Base-by-base conservation (phyloP, 2,888 invertebrate genomes). In the Colostygia pectinataria region DNA sequence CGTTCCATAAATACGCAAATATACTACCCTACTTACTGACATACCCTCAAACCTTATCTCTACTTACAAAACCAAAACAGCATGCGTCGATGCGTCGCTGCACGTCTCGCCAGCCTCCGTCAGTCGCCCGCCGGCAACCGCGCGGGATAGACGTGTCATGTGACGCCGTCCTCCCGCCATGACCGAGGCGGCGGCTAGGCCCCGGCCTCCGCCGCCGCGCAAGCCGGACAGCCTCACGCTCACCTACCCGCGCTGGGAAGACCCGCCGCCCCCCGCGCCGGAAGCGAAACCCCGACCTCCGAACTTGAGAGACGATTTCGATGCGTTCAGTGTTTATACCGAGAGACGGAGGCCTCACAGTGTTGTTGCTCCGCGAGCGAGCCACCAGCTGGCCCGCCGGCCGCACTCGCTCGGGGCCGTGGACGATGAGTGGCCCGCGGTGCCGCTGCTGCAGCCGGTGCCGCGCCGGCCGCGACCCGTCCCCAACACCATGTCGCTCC, bases 351-450 rank as follows among this genome's bases (percentile, higher is more conserved):
- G 92, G 66, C 91, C 92, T 53, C 90, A 91, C 66, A 92, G 92
- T 71, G 91, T 91, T 59, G 83, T 91, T 66, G 80, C 88, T 31
- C 82, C 91, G 58, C 83, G 91, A 10, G 73, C 80, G 10, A 59
- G 63, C 23, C 74, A 77, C 42, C 81, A 77, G 29, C 70, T 80
- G 23, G 70, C 86, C 61, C 78, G 91, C 57, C 71, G 93, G 42
- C 93, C 94, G 27, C 93, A 92, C 75, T 93, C 93, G 66, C 92
- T 93, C 63, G 93, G 93, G 53, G 85, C 78, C 36, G 59, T 77
- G 34, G 85, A 87, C 6, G 85, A 83, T 68, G 86, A 84, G 56
- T 88, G 88, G 87, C 80, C 80, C 20, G 55, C 74, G 38, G 87
- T 90, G 59, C 91, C 91, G 60, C 67, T 92, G 68, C 83, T 91